Percentiles rank a stretch among this genome's conserved stretches.
phyloP scores from a whole-genome alignment of 2,888 invertebrate species.

The Neoscelio sp. region DNA sequence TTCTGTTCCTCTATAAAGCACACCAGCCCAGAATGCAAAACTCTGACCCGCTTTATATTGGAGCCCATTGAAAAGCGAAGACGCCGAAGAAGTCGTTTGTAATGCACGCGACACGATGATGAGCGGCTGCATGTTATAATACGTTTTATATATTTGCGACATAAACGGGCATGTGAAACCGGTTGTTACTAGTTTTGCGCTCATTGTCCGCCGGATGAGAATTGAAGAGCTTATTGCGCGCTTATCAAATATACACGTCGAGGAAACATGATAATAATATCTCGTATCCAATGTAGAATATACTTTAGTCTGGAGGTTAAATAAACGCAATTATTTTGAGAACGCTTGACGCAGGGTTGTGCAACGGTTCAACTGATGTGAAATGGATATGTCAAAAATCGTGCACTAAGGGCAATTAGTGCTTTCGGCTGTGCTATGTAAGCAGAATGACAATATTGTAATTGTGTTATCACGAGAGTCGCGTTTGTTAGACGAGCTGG shows the following conservation, averaged over 20 bases:
- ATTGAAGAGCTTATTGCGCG: conserved; percentile 3
- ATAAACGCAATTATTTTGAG: not conserved
- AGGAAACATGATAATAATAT: not conserved
- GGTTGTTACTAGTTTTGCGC: conserved; percentile 21
- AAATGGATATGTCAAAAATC: too few species aligned
- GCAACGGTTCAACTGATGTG: too few species aligned
- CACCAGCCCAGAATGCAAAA: conserved; percentile 62
- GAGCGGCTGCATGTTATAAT: conserved; percentile 17
- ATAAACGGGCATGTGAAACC: conserved; percentile 30
- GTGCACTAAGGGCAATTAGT: too few species aligned
- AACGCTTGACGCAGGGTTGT: too few species aligned
- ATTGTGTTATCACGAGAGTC: too few species aligned
- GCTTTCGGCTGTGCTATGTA: too few species aligned
- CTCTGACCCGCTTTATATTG: conserved; percentile 74
- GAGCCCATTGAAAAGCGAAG: conserved; percentile 72
- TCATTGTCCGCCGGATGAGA: conserved; percentile 6
- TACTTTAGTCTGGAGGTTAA: not conserved
- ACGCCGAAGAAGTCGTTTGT: conserved; percentile 24
- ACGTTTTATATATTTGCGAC: conserved; percentile 23
- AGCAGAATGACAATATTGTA: too few species aligned
- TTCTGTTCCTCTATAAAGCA: conserved; percentile 63
- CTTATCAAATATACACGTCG: not conserved
- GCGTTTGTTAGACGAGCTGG: too few species aligned
- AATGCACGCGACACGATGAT: not conserved
- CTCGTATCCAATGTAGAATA: not conserved